Evolutionary conservation across 2,113 vertebrate species (phyloP).

Genomic region (Mormoops blainvillei): DNA sequence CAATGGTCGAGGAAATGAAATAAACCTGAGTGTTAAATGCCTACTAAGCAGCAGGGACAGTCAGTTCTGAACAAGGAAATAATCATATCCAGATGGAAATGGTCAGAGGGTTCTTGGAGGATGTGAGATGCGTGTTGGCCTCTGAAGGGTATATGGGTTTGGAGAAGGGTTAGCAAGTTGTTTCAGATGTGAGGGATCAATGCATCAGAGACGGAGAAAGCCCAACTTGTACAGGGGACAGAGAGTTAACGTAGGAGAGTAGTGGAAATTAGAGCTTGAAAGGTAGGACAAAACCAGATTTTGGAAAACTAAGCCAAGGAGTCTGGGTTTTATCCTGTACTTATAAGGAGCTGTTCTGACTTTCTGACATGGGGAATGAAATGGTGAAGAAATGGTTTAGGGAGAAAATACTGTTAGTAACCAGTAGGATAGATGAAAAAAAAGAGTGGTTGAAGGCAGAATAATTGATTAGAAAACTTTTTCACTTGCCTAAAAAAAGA

Average conservation of each 20-base stretch:
- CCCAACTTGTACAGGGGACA: background rate
- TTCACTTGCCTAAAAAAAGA: background rate
- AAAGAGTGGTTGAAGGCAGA: background rate
- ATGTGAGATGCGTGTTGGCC: background rate
- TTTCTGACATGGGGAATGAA: background rate
- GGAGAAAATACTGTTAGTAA: background rate
- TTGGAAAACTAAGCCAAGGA: background rate
- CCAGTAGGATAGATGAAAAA: background rate
- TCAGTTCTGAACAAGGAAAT: background rate
- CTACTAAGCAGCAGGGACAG: background rate
- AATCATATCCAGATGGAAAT: background rate
- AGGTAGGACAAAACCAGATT: background rate
- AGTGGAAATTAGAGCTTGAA: background rate
- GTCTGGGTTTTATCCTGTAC: background rate
- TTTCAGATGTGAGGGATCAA: background rate
- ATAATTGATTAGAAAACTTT: background rate
- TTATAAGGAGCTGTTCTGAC: background rate
- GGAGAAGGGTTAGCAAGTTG: background rate
- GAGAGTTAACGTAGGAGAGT: background rate
- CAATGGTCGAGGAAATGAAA: background rate
- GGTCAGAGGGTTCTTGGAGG: background rate
- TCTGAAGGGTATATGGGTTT: background rate
- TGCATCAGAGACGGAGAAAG: background rate
- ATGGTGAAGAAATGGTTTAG: background rate
- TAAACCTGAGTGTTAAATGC: background rate